Base-by-base conservation (phyloP, 30 jellyfish, hydroid and myxozoan species). In the Sanderia malayensis region DNA sequence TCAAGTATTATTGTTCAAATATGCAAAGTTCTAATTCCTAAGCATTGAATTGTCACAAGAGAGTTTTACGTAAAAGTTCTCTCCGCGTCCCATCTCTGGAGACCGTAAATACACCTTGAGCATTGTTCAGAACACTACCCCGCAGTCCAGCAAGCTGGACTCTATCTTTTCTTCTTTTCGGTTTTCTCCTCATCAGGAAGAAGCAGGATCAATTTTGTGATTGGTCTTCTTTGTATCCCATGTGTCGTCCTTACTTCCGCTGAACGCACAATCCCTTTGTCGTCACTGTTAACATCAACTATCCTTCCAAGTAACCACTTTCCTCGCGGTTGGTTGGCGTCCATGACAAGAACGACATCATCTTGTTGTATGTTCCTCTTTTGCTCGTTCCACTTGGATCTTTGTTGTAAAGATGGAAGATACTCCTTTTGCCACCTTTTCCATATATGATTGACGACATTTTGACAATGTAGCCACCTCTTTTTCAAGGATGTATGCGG, bases 121-220 rank as follows among this genome's bases (percentile, higher is more conserved):
- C n/a, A n/a, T n/a, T n/a, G n/a, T n/a, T n/a, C n/a, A n/a, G n/a
- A n/a, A n/a, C n/a, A n/a, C n/a, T n/a, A n/a, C n/a, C n/a, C n/a
- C 45, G 61, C 80, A 68, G 80, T 68, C 67, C 80, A 68, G 80
- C 67, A 21, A 68, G 62, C 80, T 34, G 80, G 80, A 68, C 80
- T 68, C 67, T 37, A 68, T 30, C 80, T 68, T n/a, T n/a, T 25
- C n/a, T n/a, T n/a, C n/a, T n/a, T n/a, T n/a, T n/a, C n/a, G n/a
- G 67, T 45, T 30, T 68, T 45, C 80, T 34, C 80, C 22, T 68
- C 67, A 44, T 68, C 2, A 41, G 80, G 80, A 11, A 71, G 62
- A 17, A 71, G 61, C 15, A 37, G 52, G 52, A 6, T 4, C 13
- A 37, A 13, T 37, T 37, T 37, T 37, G 52, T 37, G 10, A 37